A percentile compares a stretch with the other conserved stretches of the same genome.
Evolutionary conservation across 30 jellyfish, hydroid and myxozoan genomes (phyloP).

Genomic region (Turritopsis rubra): DNA sequence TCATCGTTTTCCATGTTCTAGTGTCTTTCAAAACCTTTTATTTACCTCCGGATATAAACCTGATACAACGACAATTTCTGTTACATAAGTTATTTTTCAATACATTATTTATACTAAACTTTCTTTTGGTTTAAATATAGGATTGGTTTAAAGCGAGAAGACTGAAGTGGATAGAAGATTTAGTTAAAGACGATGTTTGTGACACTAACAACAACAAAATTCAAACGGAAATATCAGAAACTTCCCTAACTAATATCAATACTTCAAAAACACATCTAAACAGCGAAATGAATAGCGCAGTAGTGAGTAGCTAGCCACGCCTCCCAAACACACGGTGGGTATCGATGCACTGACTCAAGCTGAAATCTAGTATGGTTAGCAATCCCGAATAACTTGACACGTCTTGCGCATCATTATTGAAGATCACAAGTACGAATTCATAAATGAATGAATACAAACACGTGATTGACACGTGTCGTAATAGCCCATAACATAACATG

Average conservation of each 20-base stretch:
- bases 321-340: too few relatives aligned
- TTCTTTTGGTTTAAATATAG: slow-evolving; percentile 30
- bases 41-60: too few relatives aligned
- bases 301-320: not conserved
- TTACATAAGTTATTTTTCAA: too few relatives aligned
- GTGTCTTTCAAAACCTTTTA: too few relatives aligned
- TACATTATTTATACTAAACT: not conserved
- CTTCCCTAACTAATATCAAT: not conserved
- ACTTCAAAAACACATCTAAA: not conserved
- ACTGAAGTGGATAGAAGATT: slow-evolving; percentile 56
- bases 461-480: not conserved
- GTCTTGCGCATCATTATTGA: too few relatives aligned
- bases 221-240: not conserved
- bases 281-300: not conserved
- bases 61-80: too few relatives aligned
- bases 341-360: too few relatives aligned
- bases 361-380: too few relatives aligned
- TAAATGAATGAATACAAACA: too few relatives aligned
- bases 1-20: too few relatives aligned
- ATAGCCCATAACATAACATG: not conserved
- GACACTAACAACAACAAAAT: slow-evolving; percentile 1
- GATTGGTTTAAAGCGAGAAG: slow-evolving; percentile 65
- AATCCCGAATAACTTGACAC: too few relatives aligned
- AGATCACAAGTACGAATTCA: too few relatives aligned
- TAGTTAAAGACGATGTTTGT: slow-evolving; percentile 22